A percentile compares a stretch with the other conserved stretches of the same genome.
Conservation (phyloP, 2,888 invertebrate genomes). For the Drosophila nigricruria region DNA sequence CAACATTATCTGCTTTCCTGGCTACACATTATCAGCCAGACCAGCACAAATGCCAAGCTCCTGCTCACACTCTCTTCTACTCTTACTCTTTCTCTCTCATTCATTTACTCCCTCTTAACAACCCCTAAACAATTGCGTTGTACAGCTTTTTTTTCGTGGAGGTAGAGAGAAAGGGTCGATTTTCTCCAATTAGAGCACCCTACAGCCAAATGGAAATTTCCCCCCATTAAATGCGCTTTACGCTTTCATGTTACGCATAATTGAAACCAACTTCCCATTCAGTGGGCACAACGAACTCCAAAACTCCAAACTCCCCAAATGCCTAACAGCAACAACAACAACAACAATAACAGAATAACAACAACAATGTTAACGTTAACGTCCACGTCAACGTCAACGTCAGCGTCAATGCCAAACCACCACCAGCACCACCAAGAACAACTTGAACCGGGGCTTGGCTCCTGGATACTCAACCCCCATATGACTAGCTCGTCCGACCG, state of each 20-base stretch:
- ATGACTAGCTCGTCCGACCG: conserved; percentile 10
- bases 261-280: conserved; percentile 74
- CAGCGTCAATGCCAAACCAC: conserved; percentile 39
- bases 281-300: conserved; percentile 50
- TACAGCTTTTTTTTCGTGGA: conserved; percentile 7
- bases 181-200: conserved; percentile 60
- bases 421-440: conserved; percentile 11
- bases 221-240: conserved; percentile 26
- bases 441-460: conserved; percentile 3
- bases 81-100: conserved; percentile 1
- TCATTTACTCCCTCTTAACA: conserved; percentile 23
- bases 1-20: conserved; percentile 38
- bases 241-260: conserved; percentile 75
- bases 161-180: conserved; percentile 41
- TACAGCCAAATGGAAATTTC: conserved; percentile 25
- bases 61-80: not conserved
- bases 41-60: conserved; percentile 8
- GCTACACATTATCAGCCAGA: conserved; percentile 12
- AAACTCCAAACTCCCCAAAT: conserved; percentile 8
- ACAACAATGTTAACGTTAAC: conserved; percentile 12
- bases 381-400: conserved; percentile 10
- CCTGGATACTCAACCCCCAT: conserved; percentile 36
- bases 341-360: not conserved
- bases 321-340: not conserved
- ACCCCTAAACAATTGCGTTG: conserved; percentile 35